Percentiles rank a stretch among this genome's conserved stretches.
Evolutionary conservation across 2,113 vertebrate genomes (phyloP).

Genomic region (Scatophagus argus): DNA sequence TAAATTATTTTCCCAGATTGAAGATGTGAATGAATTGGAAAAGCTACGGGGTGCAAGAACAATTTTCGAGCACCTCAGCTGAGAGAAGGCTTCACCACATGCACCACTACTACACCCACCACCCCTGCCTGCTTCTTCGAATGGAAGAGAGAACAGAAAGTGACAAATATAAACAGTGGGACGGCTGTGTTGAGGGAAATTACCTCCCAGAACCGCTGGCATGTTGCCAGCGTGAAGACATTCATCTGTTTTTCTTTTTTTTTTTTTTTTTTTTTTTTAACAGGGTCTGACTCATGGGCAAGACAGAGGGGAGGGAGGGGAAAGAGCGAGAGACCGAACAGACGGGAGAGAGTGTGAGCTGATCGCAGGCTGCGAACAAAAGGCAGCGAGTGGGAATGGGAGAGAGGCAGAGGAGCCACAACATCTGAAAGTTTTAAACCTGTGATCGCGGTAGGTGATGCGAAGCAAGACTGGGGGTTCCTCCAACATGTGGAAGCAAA

Average conservation of each 20-base stretch:
- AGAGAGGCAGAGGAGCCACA: constrained; percentile 45
- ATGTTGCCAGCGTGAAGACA: constrained; percentile 78
- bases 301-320: constrained; percentile 46
- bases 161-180: constrained; percentile 83
- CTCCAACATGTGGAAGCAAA: constrained; percentile 64
- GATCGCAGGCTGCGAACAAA: constrained; percentile 55
- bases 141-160: constrained; percentile 63
- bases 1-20: neutral
- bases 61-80: constrained; percentile 11
- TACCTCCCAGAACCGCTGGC: constrained; percentile 84
- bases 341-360: constrained; percentile 45
- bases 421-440: constrained; percentile 80
- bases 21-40: constrained; percentile 23
- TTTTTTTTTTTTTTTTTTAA: no score
- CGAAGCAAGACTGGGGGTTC: constrained; percentile 67
- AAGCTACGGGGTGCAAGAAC: neutral
- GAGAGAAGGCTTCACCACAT: constrained; percentile 23
- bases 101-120: constrained; percentile 15
- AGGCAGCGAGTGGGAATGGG: constrained; percentile 37
- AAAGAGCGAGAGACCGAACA: constrained; percentile 37
- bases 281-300: constrained; percentile 67
- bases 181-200: constrained; percentile 79
- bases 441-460: constrained; percentile 74
- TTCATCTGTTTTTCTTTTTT: constrained; percentile 82
- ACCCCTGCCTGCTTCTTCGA: constrained; percentile 24